Evolutionary conservation across 2,797 vertebrate genomes (phyloP), one percentile per base, ranked within the genome.

Genomic region (Siniperca scherzeri): DNA sequence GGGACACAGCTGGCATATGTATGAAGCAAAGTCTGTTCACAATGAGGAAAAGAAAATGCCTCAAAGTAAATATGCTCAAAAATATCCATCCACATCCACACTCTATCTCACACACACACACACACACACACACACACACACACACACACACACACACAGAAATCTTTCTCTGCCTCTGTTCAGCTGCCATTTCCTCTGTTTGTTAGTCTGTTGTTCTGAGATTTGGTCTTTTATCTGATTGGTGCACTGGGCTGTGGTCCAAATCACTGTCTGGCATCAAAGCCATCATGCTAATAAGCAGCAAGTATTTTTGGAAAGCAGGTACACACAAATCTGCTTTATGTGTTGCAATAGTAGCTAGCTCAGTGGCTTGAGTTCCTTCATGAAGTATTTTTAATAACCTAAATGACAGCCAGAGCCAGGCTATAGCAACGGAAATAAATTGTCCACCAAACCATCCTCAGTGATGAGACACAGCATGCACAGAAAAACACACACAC

Each of bases 381-480:
- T 67, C 17, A 17, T 65, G 7, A 53, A 19, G 21, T 70, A 16
- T 69, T 82, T 81, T 64, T 52, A 84, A 65, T 62, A 73, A 50
- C 61, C 60, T 78, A 22, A 76, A 85, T 84, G 74, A 82, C 81
- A 91, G 85, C 87, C 88, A 88, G 80, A 87, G 86, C 80, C 60
- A 74, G 79, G 80, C 89, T 77, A 84, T 56, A 84, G 81, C 83
- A 85, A 71, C 64, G 2, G 64, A 91, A 90, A 86, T 88, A 80
- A 78, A 91, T 85, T 88, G 66, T 78, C 74, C 88, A 93, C 90
- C 89, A 94, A 91, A 92, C 84, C 91, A 91, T 71, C 75, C 64
- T 92, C 89, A 87, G 94, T 94, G 92, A 94, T 92, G 86, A 93
- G 81, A 94, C 92, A 95, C 84, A 80, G 92, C 95, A 96, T 96